These are phyloP conservation scores for Chaenogobius annularis DNA, from an alignment of 2,113 vertebrate species.

Conservation along the genomic window DNA sequence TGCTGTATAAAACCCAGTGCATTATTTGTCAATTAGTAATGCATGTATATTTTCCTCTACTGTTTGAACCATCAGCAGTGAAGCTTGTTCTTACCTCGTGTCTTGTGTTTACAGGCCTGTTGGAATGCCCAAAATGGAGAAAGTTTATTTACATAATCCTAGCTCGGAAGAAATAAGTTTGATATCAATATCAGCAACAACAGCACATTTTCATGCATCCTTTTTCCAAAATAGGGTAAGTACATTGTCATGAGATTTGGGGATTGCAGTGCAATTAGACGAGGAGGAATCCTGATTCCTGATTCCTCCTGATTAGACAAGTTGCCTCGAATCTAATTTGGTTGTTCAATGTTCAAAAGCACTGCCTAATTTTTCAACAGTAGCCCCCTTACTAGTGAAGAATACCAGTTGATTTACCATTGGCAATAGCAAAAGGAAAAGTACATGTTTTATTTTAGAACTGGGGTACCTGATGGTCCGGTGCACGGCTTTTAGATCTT, in stretches of 20 bases:
- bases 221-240: constrained; percentile 99
- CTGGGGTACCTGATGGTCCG: no score
- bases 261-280: not conserved
- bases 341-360: not conserved
- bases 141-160: constrained; percentile 99
- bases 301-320: no score
- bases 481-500: no score
- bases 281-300: no score
- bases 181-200: constrained; percentile 99
- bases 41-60: not conserved
- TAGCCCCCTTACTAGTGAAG: not conserved
- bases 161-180: constrained; percentile 98
- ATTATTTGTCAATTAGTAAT: not conserved
- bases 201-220: constrained; percentile 97
- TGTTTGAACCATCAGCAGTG: not conserved
- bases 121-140: constrained; percentile 99
- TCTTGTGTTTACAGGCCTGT: constrained; percentile 83
- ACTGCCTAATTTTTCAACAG: not conserved
- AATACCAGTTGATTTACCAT: not conserved
- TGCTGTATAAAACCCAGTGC: not conserved
- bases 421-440: no score
- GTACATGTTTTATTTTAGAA: no score
- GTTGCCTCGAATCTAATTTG: not conserved
- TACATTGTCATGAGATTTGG: constrained; percentile 20
- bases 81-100: not conserved